Conservation (phyloP, 2,113 vertebrate species). For the Muntiacus muntjak region DNA sequence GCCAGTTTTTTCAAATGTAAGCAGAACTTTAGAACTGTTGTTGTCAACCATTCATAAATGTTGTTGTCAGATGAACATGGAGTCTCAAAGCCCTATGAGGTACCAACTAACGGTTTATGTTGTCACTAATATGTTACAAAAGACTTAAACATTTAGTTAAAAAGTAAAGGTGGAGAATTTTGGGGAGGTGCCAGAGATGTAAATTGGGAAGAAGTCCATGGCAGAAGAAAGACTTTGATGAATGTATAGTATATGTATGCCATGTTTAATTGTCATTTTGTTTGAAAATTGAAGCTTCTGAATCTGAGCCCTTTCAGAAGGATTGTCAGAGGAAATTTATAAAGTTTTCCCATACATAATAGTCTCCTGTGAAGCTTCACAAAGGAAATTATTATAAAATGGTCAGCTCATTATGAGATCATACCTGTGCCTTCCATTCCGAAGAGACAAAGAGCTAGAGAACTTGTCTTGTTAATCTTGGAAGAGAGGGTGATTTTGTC, state of each 20-base stretch:
- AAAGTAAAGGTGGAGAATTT: slow-evolving; percentile 43
- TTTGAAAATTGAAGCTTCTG: not conserved
- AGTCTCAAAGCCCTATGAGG: slow-evolving; percentile 56
- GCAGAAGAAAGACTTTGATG: slow-evolving; percentile 38
- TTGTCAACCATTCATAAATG: slow-evolving; percentile 65
- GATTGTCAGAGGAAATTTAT: not conserved
- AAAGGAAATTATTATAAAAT: not conserved
- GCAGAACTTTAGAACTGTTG: slow-evolving; percentile 39
- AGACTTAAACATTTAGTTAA: slow-evolving; percentile 57
- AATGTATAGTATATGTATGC: not conserved
- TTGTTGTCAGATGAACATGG: slow-evolving; percentile 29
- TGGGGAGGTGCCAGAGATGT: not conserved
- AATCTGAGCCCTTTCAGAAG: not conserved
- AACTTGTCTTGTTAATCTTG: not conserved
- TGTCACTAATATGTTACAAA: slow-evolving; percentile 69
- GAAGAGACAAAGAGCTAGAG: not conserved
- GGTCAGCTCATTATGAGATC: not conserved
- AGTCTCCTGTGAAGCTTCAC: not conserved
- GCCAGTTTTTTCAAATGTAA: slow-evolving; percentile 47
- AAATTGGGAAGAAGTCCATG: not conserved
- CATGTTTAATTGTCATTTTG: not conserved
- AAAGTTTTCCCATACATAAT: not conserved
- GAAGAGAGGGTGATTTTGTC: not conserved
- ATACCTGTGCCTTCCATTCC: not conserved
- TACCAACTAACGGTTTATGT: slow-evolving; percentile 67